Evolutionary conservation across 2,797 vertebrate species (phyloP), one percentile per base, ranked within the genome.

Genomic region (Eidolon dupreanum): DNA sequence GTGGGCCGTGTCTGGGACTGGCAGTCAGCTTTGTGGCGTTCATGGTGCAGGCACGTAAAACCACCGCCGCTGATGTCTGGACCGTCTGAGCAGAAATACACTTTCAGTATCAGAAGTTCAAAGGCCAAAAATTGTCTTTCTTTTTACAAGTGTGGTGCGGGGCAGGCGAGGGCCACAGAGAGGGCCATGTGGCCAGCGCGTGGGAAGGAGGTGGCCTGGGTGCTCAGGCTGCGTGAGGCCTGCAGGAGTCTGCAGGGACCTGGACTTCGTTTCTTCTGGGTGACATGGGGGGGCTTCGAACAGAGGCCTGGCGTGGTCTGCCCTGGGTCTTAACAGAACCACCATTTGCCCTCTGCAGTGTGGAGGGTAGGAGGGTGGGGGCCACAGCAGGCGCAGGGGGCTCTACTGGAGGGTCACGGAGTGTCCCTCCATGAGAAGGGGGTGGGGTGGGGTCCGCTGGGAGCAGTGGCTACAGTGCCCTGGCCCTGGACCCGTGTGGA

Each of bases 101-200:
- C 36, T 36, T 93, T 61, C 9, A 19, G 15, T 17, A 53, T 33
- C 31, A 71, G 6, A 81, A 43, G 6, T 55, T 63, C 17, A n/a
- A 70, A 63, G 7, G 6, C 38, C 36, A 33, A 33, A 41, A 63
- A 8, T 6, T 1, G 51, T 73, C 43, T 53, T 33, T 73, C 22
- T 36, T 33, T 75, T n/a, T 51, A 3, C 8, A 51, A 61, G 53
- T 41, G 15, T 53, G 26, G 43, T 8, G 1, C 31, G 8, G 63
- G n/a, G 31, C 1, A 0, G 4, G 3, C 1, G 3, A 12, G 13
- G 43, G 61, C 33, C 31, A 1, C 17, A 19, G 2, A 17, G 33
- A 17, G 33, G 33, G 28, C 33, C 53, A 0, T 4, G 33, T 68
- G 41, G 59, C 31, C 1, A 12, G 2, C 3, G n/a, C 13, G 1